phyloP scores from a whole-genome alignment of 2,113 vertebrate species.

The Nothobranchius furzeri region DNA sequence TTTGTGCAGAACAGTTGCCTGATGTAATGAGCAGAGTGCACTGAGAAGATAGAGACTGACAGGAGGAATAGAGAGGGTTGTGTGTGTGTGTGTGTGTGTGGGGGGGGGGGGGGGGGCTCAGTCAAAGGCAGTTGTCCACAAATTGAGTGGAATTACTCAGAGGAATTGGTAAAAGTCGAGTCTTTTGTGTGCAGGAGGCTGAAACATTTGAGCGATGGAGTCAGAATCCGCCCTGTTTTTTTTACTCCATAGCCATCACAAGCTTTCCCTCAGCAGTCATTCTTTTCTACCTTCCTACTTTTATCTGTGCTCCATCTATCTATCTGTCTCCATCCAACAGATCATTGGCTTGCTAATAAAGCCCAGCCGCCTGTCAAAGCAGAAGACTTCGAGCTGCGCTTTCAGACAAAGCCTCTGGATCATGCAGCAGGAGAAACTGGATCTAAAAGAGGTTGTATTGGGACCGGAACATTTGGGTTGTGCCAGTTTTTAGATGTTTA shows the following conservation, averaged over 20 bases:
- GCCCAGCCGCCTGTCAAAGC: constrained; percentile 34
- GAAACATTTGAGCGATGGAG: constrained; percentile 54
- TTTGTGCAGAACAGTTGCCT: constrained; percentile 45
- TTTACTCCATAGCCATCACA: constrained; percentile 39
- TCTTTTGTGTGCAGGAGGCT: constrained; percentile 42
- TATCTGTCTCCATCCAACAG: constrained; percentile 43
- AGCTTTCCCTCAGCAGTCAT: constrained; percentile 48
- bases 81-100: too few species aligned
- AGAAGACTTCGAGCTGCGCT: constrained; percentile 35
- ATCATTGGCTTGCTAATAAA: constrained; percentile 45
- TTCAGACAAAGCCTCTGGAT: constrained; percentile 8
- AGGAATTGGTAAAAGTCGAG: constrained; percentile 61
- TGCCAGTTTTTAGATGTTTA: too few species aligned
- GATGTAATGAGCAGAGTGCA: constrained; percentile 36
- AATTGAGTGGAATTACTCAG: constrained; percentile 73
- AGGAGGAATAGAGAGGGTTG: constrained; percentile 45
- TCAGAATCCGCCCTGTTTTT: constrained; percentile 37
- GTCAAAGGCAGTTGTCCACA: constrained; percentile 69
- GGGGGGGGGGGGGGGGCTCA: constrained; percentile 40
- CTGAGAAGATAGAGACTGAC: constrained; percentile 68
- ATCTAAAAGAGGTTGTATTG: neutral
- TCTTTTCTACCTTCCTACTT: constrained; percentile 32
- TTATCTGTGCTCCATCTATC: constrained; percentile 25
- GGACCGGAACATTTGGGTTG: too few species aligned
- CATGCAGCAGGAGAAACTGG: constrained; percentile 24